Evolutionary conservation across 2,888 invertebrate species (phyloP).

Genomic region (Acronicta psi): DNA sequence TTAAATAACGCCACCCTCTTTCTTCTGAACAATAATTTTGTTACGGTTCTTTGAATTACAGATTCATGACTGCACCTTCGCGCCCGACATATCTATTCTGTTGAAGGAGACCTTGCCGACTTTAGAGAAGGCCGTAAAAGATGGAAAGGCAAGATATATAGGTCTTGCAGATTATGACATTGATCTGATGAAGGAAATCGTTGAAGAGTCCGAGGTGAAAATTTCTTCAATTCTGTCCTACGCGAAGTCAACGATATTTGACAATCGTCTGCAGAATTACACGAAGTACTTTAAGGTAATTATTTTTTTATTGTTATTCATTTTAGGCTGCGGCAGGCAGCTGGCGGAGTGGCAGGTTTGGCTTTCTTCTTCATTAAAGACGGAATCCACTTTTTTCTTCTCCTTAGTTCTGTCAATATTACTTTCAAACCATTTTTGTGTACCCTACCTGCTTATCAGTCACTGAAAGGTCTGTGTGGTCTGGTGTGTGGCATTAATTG

Average conservation of each 20-base stretch:
- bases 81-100: conserved; percentile 92
- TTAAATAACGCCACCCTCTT: no score
- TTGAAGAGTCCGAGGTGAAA: conserved; percentile 90
- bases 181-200: conserved; percentile 92
- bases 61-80: conserved; percentile 98
- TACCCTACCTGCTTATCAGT: no score
- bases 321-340: no score
- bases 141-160: conserved; percentile 93
- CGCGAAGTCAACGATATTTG: conserved; percentile 93
- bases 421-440: no score
- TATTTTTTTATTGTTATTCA: no score
- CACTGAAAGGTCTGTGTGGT: no score
- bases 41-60: conserved; percentile 72
- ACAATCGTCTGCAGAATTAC: conserved; percentile 93
- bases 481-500: no score
- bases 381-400: no score
- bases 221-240: conserved; percentile 94
- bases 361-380: no score
- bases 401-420: no score
- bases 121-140: conserved; percentile 92
- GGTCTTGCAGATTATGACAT: conserved; percentile 97
- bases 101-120: conserved; percentile 96
- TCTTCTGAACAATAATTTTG: no score
- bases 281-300: conserved; percentile 93
- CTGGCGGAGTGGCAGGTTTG: no score